These are phyloP conservation scores for Serinus canaria DNA, from an alignment of 2,113 vertebrate species.

Conservation along the genomic window DNA sequence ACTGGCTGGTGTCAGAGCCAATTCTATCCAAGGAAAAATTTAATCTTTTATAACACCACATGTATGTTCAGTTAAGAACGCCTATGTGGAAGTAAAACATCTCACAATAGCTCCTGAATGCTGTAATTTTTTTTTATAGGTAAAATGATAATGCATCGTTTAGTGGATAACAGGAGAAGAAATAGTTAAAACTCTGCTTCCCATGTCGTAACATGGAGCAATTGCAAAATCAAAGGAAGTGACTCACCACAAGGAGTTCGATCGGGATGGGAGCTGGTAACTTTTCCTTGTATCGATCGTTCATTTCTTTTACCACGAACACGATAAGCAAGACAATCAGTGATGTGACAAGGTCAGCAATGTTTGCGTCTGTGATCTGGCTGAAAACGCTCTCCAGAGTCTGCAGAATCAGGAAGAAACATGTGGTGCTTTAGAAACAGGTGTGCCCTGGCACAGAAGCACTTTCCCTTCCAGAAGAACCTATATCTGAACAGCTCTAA, in stretches of 20 bases:
- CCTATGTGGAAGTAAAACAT: not conserved
- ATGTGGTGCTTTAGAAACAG: not conserved
- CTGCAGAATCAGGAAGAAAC: slow-evolving; percentile 66
- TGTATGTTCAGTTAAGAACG: not conserved
- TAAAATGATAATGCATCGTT: not conserved
- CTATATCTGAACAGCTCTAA: not conserved
- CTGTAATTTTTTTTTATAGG: not conserved
- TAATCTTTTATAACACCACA: not conserved
- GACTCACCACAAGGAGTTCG: slow-evolving; percentile 90
- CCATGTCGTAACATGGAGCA: rapidly evolving
- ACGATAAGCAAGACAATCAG: slow-evolving; percentile 84
- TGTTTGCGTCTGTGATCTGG: slow-evolving; percentile 83
- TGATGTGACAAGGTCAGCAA: slow-evolving; percentile 88
- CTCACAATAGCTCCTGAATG: not conserved
- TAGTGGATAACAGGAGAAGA: not conserved
- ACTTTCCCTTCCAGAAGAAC: not conserved
- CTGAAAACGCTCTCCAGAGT: slow-evolving; percentile 81
- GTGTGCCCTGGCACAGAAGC: not conserved
- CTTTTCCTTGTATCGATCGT: slow-evolving; percentile 87
- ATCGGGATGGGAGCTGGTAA: slow-evolving; percentile 92
- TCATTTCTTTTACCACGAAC: slow-evolving; percentile 89
- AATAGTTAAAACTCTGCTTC: not conserved
- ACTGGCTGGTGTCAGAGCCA: not conserved
- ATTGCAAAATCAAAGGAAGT: not conserved
- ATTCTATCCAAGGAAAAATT: not conserved